These are phyloP conservation scores for Hypothenemus hampei DNA, from an alignment of 1,140 invertebrate genomes.

Conservation along the genomic window DNA sequence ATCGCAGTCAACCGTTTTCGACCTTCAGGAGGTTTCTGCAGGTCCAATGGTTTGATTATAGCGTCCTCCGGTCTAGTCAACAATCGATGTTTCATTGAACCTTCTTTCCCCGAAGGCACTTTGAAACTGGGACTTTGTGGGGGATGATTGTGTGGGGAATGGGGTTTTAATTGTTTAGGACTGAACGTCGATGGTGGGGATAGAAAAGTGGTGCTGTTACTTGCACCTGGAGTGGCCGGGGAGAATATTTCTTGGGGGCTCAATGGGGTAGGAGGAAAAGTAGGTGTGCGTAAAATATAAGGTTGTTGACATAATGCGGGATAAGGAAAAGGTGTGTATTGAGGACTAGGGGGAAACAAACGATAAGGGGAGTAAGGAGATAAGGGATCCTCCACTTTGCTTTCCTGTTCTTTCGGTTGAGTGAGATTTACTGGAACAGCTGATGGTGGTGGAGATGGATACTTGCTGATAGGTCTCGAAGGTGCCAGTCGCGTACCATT, in stretches of 20 bases:
- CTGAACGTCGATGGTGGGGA: slow-evolving; percentile 38
- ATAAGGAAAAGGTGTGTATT: slow-evolving; percentile 34
- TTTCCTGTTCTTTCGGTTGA: slow-evolving; percentile 37
- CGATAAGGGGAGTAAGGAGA: slow-evolving; percentile 31
- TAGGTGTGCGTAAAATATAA: slow-evolving; percentile 32
- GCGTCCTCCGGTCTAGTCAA: slow-evolving; percentile 43
- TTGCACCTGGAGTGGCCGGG: slow-evolving; percentile 36
- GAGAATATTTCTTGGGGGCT: slow-evolving; percentile 42
- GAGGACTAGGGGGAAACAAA: slow-evolving; percentile 30
- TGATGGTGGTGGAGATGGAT: slow-evolving; percentile 38
- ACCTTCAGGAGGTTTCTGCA: slow-evolving; percentile 35
- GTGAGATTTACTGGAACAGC: slow-evolving; percentile 42
- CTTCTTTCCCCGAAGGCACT: slow-evolving; percentile 48
- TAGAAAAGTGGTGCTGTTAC: slow-evolving; percentile 39
- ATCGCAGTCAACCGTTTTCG: slow-evolving; percentile 35
- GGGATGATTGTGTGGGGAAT: slow-evolving; percentile 20
- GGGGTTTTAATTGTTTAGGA: slow-evolving; percentile 32
- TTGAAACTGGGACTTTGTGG: slow-evolving; percentile 40
- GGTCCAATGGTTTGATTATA: slow-evolving; percentile 33
- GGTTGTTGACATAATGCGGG: slow-evolving; percentile 36
- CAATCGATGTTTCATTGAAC: slow-evolving; percentile 48
- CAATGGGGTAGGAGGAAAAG: slow-evolving; percentile 38
- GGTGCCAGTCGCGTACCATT: slow-evolving; percentile 40
- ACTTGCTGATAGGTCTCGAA: slow-evolving; percentile 36
- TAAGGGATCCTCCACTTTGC: slow-evolving; percentile 34